Percentiles rank a stretch among this genome's conserved stretches.
Conservation (phyloP, 1,140 invertebrate species). For the Lerema accius region DNA sequence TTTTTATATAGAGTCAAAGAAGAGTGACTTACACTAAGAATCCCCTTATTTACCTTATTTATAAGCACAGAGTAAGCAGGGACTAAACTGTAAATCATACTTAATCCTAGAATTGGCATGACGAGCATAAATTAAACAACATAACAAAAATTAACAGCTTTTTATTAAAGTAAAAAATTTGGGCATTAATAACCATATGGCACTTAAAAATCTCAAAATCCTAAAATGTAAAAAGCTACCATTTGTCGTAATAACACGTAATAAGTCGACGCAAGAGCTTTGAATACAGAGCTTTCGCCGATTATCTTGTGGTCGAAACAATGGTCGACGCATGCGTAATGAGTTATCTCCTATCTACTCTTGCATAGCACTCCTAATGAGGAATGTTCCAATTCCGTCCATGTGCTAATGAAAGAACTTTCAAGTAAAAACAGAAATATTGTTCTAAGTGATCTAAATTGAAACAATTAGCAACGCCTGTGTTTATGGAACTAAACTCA, state of each 20-base stretch:
- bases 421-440: constrained; percentile 56
- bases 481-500: background rate
- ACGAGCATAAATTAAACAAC: no score
- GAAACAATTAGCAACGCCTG: constrained; percentile 45
- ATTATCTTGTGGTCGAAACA: constrained; percentile 79
- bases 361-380: constrained; percentile 77
- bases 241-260: constrained; percentile 35
- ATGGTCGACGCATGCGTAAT: constrained; percentile 79
- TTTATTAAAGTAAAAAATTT: background rate
- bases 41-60: no score
- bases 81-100: no score
- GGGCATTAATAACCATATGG: background rate
- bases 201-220: constrained; percentile 4
- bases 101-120: no score
- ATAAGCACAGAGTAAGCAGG: no score
- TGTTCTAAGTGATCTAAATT: constrained; percentile 65
- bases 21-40: no score
- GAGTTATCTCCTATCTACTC: constrained; percentile 76
- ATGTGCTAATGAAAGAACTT: constrained; percentile 71
- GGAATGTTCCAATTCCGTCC: constrained; percentile 69
- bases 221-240: constrained; percentile 10
- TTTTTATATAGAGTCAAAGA: no score
- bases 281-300: constrained; percentile 60
- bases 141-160: no score
- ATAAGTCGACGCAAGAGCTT: constrained; percentile 55